A percentile compares a stretch with the other conserved stretches of the same genome.
These are phyloP conservation scores for Pharmacophagus antenor DNA, from an alignment of 2,888 invertebrate species.

Conservation along the genomic window DNA sequence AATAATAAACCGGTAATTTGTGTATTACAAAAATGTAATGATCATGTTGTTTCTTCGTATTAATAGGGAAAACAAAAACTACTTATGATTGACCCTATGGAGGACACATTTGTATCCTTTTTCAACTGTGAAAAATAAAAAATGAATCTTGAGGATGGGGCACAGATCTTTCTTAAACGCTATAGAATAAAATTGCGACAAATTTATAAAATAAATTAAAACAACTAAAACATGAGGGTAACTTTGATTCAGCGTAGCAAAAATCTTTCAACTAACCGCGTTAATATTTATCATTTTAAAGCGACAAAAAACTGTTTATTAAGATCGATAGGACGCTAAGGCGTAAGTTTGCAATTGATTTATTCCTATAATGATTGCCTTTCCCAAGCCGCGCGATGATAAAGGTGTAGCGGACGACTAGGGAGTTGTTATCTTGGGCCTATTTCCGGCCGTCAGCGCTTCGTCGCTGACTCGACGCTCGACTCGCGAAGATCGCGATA, in stretches of 20 bases:
- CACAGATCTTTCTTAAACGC: too few species aligned
- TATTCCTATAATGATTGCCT: conserved; percentile 74
- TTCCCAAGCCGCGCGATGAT: conserved; percentile 70
- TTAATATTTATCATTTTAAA: conserved; percentile 21
- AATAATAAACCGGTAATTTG: too few species aligned
- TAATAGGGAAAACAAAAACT: too few species aligned
- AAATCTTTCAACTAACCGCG: not conserved
- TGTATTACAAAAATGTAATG: too few species aligned
- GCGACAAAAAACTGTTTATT: conserved; percentile 2
- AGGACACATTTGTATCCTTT: too few species aligned
- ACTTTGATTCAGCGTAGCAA: not conserved
- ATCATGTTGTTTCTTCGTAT: too few species aligned
- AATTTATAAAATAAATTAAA: not conserved
- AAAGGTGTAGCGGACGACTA: conserved; percentile 65
- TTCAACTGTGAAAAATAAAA: too few species aligned
- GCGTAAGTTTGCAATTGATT: conserved; percentile 61
- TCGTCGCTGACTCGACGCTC: conserved; percentile 61
- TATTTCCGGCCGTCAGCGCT: conserved; percentile 78
- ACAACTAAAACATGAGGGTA: not conserved
- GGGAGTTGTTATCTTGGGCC: conserved; percentile 75
- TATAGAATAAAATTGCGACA: too few species aligned
- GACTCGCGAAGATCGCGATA: conserved; percentile 77
- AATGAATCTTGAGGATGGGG: too few species aligned
- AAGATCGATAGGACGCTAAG: conserved; percentile 22
- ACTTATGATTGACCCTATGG: too few species aligned